Conservation (phyloP, 2,797 vertebrate species). For the Champsocephalus gunnari region DNA sequence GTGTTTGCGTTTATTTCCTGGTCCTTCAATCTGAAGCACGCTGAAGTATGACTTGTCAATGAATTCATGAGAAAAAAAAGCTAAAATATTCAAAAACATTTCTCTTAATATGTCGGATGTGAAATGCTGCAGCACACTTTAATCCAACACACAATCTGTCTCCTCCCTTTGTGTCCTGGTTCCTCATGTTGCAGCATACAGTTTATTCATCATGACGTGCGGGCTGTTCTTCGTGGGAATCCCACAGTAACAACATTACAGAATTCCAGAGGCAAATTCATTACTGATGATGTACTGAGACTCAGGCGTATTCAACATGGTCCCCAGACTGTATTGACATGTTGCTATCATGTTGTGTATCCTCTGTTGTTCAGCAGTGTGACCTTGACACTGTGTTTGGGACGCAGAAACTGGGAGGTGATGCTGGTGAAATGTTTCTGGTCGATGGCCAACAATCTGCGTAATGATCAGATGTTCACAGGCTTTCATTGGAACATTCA, state of each 20-base stretch:
- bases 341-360: neutral
- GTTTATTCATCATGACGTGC: conserved; percentile 43
- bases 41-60: too few species aligned
- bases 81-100: too few species aligned
- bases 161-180: too few species aligned
- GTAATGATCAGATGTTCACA: conserved; percentile 60
- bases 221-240: conserved; percentile 36
- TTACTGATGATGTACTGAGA: conserved; percentile 30
- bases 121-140: too few species aligned
- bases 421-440: conserved; percentile 23
- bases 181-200: conserved; percentile 7
- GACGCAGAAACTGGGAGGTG: conserved; percentile 8
- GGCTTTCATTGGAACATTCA: conserved; percentile 75
- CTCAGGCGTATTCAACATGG: conserved; percentile 1
- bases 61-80: too few species aligned
- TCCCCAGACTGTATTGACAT: conserved; percentile 2
- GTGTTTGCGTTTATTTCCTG: too few species aligned
- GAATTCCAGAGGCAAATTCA: conserved; percentile 45
- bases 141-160: too few species aligned
- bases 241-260: conserved; percentile 36
- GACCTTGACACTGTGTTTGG: conserved; percentile 32
- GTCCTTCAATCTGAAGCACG: too few species aligned
- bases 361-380: conserved; percentile 1
- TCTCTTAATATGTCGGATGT: too few species aligned
- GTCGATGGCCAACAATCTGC: conserved; percentile 47